phyloP scores from a whole-genome alignment of 53 echinoderm and acorn worm species.

The Henricia sp. region DNA sequence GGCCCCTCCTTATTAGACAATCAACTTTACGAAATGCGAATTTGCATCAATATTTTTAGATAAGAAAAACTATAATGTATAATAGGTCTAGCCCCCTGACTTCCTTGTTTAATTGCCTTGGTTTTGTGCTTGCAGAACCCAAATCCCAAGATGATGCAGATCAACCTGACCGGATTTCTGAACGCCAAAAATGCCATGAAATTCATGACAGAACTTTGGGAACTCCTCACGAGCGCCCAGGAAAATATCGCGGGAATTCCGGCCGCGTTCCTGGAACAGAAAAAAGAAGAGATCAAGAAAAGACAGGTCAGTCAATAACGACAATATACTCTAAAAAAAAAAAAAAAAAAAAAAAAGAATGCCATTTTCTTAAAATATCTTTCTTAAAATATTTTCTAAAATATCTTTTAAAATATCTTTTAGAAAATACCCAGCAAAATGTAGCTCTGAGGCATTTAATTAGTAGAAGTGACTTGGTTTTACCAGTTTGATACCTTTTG shows the following conservation, averaged over 20 bases:
- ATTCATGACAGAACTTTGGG: conserved; percentile 94
- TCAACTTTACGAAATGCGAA: too few species aligned
- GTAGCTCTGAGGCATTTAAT: too few species aligned
- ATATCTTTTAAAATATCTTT: too few species aligned
- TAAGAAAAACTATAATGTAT: neutral
- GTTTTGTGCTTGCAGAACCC: conserved; percentile 79
- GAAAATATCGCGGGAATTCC: conserved; percentile 98
- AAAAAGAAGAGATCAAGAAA: conserved; percentile 98
- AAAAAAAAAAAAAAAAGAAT: too few species aligned
- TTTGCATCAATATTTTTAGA: too few species aligned
- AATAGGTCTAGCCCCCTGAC: neutral
- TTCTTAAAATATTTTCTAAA: neutral
- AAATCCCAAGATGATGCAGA: conserved; percentile 97
- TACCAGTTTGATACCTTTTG: too few species aligned
- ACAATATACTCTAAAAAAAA: too few species aligned
- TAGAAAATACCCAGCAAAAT: too few species aligned
- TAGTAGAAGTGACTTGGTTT: too few species aligned
- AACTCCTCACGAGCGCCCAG: conserved; percentile 92
- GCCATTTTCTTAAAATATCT: too few species aligned
- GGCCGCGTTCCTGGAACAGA: conserved; percentile 96
- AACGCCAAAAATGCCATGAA: conserved; percentile 96
- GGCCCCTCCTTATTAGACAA: too few species aligned
- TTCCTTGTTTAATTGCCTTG: neutral
- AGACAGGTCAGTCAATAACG: conserved; percentile 75
- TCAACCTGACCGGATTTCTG: conserved; percentile 97